phyloP scores from a whole-genome alignment of 1,140 invertebrate genomes.

The Drosophila sp. region DNA sequence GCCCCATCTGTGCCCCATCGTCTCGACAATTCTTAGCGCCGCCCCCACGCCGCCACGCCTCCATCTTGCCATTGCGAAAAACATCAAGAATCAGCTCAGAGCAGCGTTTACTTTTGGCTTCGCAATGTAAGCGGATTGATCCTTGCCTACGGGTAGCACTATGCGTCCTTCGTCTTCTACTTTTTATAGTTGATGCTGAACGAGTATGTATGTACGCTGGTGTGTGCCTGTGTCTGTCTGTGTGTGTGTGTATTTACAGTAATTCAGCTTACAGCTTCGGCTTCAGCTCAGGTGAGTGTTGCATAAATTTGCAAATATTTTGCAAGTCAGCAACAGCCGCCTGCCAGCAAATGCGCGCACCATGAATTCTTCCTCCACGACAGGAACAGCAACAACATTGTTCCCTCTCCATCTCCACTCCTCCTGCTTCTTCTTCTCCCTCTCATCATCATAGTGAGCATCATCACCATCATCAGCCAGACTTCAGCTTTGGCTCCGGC shows the following conservation, averaged over 20 bases:
- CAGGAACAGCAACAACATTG: conserved; percentile 9
- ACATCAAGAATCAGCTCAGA: conserved; percentile 8
- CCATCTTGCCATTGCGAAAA: not conserved
- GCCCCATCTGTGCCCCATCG: not conserved
- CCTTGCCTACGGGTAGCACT: conserved; percentile 21
- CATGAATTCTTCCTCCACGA: not conserved
- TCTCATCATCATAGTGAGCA: conserved; percentile 37
- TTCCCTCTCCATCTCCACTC: not conserved
- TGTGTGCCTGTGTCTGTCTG: conserved; percentile 17
- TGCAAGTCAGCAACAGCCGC: conserved; percentile 63
- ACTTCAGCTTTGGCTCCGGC: conserved; percentile 30
- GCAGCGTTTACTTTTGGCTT: conserved; percentile 35
- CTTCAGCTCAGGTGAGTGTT: conserved; percentile 54
- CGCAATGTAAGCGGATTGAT: conserved; percentile 57
- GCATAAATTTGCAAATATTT: conserved; percentile 77
- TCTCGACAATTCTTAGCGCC: not conserved
- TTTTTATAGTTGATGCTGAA: conserved; percentile 48
- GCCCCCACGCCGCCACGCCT: not conserved
- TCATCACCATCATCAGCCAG: conserved; percentile 31
- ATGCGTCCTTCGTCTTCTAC: conserved; percentile 20
- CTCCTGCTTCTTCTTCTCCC: not conserved
- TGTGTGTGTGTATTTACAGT: conserved; percentile 51
- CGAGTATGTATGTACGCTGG: conserved; percentile 1
- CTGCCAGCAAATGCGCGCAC: conserved; percentile 30
- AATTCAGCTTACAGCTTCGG: conserved; percentile 60